Conservation (phyloP, 1,140 invertebrate species). For the Harlomillsia oculata region DNA sequence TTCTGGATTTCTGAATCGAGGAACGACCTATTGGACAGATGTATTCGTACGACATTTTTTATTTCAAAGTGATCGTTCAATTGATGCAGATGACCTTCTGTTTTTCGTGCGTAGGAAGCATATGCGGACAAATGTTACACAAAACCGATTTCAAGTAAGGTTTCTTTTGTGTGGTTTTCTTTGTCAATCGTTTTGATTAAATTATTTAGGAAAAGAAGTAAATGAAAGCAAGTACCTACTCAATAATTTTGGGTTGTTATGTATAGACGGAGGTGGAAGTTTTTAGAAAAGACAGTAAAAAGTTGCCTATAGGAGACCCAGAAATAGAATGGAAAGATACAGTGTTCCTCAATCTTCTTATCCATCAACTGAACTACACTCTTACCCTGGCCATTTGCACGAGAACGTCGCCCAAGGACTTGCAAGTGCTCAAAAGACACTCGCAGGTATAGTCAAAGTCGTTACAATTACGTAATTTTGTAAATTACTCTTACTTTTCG, state of each 20-base stretch:
- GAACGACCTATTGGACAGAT: constrained; percentile 91
- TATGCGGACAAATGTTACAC: constrained; percentile 68
- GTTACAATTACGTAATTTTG: background rate
- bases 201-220: background rate
- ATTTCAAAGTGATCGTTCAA: constrained; percentile 71
- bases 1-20: constrained; percentile 74
- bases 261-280: constrained; percentile 82
- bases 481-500: background rate
- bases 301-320: constrained; percentile 85
- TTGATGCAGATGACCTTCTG: constrained; percentile 85
- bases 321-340: constrained; percentile 99
- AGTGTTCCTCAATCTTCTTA: constrained; percentile 94
- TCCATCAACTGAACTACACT: constrained; percentile 97
- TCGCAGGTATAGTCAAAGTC: constrained; percentile 55
- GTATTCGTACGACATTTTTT: constrained; percentile 89
- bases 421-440: constrained; percentile 86
- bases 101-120: constrained; percentile 92
- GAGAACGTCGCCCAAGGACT: constrained; percentile 88
- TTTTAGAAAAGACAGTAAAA: constrained; percentile 91
- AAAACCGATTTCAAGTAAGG: constrained; percentile 75
- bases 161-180: background rate
- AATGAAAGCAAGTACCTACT: background rate
- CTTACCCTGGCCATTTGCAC: constrained; percentile 95
- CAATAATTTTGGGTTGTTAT: constrained; percentile 29
- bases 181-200: background rate